Conservation (phyloP, 2,113 vertebrate species). For the Tachycineta bicolor region DNA sequence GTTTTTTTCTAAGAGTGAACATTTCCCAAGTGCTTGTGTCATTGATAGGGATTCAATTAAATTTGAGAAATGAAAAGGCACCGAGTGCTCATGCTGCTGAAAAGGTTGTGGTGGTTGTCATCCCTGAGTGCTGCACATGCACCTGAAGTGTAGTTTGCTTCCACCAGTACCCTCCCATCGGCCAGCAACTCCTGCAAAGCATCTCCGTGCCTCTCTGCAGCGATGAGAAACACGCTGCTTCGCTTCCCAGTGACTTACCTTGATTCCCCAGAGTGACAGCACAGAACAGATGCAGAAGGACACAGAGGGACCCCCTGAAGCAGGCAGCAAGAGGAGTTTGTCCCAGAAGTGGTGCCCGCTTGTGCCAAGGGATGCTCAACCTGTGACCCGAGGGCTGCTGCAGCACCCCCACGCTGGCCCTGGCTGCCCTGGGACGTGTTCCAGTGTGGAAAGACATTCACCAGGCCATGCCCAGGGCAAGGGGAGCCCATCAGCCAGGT, state of each 20-base stretch:
- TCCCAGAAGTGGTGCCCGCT: not conserved
- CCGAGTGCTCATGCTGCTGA: not conserved
- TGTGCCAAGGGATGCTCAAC: not conserved
- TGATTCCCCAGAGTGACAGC: not conserved
- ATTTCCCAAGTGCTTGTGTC: not conserved
- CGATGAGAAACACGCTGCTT: not conserved
- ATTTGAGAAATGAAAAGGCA: not conserved
- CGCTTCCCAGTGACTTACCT: not conserved
- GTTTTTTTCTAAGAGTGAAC: not conserved
- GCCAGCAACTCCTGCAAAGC: not conserved
- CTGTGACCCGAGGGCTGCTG: fast-evolving
- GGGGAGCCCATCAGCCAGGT: fast-evolving
- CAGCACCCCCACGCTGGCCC: not conserved
- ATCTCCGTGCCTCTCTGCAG: not conserved
- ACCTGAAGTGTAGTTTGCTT: not conserved
- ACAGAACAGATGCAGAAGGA: not conserved
- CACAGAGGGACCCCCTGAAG: not conserved
- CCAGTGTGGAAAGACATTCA: not conserved
- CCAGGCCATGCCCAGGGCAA: not conserved
- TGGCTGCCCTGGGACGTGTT: not conserved
- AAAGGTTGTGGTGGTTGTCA: not conserved
- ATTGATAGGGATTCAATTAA: conserved; percentile 1
- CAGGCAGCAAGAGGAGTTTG: not conserved
- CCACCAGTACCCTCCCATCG: not conserved
- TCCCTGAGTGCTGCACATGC: not conserved